Evolutionary conservation across 2,888 invertebrate species (phyloP).

Genomic region (Ephialtes manifestator): DNA sequence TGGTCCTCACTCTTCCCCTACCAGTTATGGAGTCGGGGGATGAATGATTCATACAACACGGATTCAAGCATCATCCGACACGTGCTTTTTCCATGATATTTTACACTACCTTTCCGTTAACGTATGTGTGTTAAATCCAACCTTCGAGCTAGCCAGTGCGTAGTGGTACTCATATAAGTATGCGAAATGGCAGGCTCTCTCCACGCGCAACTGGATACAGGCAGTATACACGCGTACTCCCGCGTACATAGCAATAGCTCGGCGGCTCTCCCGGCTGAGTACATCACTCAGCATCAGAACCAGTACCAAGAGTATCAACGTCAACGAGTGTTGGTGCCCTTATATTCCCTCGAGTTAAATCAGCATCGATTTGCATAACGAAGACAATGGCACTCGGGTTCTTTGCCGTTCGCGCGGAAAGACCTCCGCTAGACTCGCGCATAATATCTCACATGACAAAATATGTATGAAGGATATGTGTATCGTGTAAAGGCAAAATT

Average conservation of each 20-base stretch:
- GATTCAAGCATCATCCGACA: neutral
- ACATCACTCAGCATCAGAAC: conserved; percentile 57
- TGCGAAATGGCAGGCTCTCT: conserved; percentile 53
- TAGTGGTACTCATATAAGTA: conserved; percentile 30
- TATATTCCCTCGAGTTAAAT: conserved; percentile 71
- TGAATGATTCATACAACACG: neutral
- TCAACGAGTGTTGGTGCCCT: conserved; percentile 59
- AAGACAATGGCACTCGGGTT: conserved; percentile 76
- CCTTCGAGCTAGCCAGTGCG: conserved; percentile 62
- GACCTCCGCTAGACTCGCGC: conserved; percentile 3
- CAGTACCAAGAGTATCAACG: conserved; percentile 55
- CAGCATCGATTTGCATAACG: conserved; percentile 77
- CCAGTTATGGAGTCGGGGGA: neutral
- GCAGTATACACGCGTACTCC: conserved; percentile 65
- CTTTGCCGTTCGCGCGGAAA: conserved; percentile 64
- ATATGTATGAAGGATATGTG: too few species aligned
- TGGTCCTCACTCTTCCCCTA: neutral
- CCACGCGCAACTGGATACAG: conserved; percentile 73
- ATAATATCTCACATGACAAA: too few species aligned
- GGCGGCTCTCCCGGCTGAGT: conserved; percentile 54
- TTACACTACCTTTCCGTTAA: neutral
- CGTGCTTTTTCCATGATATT: neutral
- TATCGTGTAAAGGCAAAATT: too few species aligned
- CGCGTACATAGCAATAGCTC: conserved; percentile 38
- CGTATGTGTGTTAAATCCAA: conserved; percentile 42